Percentiles rank a stretch among this genome's conserved stretches.
Conservation (phyloP, 2,113 vertebrate species). For the Cephalopterus ornatus region DNA sequence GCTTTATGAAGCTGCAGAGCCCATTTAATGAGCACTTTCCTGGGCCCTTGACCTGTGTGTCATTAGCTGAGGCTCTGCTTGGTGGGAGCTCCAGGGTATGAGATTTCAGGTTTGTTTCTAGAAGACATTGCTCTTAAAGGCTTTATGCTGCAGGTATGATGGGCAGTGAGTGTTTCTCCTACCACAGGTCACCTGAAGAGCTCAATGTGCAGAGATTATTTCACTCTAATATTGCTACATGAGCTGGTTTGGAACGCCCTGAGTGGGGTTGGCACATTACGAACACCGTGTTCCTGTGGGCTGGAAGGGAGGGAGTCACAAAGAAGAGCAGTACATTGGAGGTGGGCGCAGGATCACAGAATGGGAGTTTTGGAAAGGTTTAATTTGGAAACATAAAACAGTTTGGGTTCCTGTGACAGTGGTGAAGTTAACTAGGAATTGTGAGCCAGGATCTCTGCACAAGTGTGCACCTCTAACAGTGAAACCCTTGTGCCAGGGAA, state of each 20-base stretch:
- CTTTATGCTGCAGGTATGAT: not conserved
- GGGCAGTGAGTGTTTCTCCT: not conserved
- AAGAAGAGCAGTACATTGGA: not conserved
- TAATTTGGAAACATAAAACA: not conserved
- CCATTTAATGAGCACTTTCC: not conserved
- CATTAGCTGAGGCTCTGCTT: not conserved
- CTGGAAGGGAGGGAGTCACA: not conserved
- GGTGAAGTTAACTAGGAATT: not conserved
- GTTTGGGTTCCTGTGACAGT: not conserved
- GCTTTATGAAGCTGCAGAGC: not conserved
- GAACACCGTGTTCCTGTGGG: not conserved
- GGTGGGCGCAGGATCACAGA: not conserved
- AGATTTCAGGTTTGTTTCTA: not conserved
- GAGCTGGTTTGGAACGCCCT: not conserved
- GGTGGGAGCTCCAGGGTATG: not conserved
- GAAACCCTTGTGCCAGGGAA: not conserved
- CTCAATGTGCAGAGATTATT: not conserved
- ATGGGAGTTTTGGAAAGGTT: not conserved
- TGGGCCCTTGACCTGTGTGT: not conserved
- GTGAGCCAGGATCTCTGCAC: not conserved
- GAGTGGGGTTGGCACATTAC: not conserved
- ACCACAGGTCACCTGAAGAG: not conserved
- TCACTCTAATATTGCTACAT: not conserved
- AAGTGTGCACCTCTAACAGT: accelerated
- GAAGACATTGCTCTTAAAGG: not conserved